Percentiles rank a stretch among this genome's conserved stretches.
phyloP scores from a whole-genome alignment of 2,888 invertebrate species.

The Dasypogon diadema region DNA sequence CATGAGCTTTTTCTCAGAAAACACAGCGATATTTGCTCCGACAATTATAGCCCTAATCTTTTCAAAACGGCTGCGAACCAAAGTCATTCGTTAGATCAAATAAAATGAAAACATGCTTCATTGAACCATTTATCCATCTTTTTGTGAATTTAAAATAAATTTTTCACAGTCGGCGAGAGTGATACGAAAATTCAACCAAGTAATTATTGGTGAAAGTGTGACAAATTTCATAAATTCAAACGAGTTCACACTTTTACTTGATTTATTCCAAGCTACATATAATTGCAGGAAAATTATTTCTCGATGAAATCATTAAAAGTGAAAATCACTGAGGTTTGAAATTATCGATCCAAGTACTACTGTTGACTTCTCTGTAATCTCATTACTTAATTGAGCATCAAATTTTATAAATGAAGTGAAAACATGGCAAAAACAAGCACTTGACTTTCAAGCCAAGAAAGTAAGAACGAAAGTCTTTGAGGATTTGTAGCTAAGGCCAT shows the following conservation, averaged over 20 bases:
- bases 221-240: conserved; percentile 2
- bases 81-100: no score
- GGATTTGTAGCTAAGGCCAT: neutral
- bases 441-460: neutral
- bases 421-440: conserved; percentile 33
- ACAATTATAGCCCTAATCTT: no score
- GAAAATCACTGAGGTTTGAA: conserved; percentile 2
- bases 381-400: conserved; percentile 36
- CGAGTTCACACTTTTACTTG: conserved; percentile 19
- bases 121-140: no score
- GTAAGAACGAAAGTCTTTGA: neutral
- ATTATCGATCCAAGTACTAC: conserved; percentile 4
- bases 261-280: conserved; percentile 1
- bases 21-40: no score
- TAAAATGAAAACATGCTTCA: no score
- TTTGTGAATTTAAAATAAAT: no score
- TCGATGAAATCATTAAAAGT: conserved; percentile 18
- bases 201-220: conserved; percentile 28
- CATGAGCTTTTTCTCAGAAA: no score
- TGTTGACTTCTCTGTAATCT: conserved; percentile 8
- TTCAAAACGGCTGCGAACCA: no score
- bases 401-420: conserved; percentile 39
- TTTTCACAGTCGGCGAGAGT: no score
- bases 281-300: neutral
- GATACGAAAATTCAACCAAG: no score